These are phyloP conservation scores for Andrena fulva DNA, from an alignment of 2,888 invertebrate species.

Conservation along the genomic window DNA sequence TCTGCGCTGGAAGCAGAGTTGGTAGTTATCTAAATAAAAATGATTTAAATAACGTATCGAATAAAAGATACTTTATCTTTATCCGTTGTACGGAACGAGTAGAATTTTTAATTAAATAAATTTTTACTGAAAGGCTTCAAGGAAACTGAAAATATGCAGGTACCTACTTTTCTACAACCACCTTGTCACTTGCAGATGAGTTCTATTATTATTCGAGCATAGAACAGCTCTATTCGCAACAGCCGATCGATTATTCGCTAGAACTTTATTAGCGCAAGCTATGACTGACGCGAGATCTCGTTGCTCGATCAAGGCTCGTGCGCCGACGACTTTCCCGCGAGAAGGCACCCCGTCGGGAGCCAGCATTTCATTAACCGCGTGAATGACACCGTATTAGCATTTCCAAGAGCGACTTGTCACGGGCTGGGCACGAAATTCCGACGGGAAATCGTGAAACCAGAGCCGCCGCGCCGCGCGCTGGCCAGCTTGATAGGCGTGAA, in stretches of 20 bases:
- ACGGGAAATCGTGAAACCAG: slow-evolving; percentile 51
- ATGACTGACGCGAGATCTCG: slow-evolving; percentile 12
- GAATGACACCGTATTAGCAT: slow-evolving; percentile 56
- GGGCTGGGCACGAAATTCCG: slow-evolving; percentile 40
- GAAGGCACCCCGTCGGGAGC: slow-evolving; percentile 33
- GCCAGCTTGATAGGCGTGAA: slow-evolving; percentile 59
- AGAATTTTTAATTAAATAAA: no score
- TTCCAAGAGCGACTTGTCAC: slow-evolving; percentile 19
- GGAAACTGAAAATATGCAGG: neutral
- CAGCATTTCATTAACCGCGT: slow-evolving; percentile 38
- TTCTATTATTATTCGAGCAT: no score
- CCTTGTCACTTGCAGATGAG: no score
- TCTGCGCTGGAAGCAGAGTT: neutral
- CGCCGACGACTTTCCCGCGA: neutral
- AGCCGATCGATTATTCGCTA: neutral
- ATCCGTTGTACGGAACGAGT: no score
- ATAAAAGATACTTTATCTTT: no score
- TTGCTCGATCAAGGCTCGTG: slow-evolving; percentile 10
- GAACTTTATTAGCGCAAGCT: neutral
- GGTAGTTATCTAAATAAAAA: no score
- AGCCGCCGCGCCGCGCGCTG: neutral
- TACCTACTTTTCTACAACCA: no score
- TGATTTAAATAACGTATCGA: no score
- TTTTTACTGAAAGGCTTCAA: no score
- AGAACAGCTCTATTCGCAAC: no score